phyloP scores from a whole-genome alignment of 2,888 invertebrate genomes.

The Anagyrus pseudococci region DNA sequence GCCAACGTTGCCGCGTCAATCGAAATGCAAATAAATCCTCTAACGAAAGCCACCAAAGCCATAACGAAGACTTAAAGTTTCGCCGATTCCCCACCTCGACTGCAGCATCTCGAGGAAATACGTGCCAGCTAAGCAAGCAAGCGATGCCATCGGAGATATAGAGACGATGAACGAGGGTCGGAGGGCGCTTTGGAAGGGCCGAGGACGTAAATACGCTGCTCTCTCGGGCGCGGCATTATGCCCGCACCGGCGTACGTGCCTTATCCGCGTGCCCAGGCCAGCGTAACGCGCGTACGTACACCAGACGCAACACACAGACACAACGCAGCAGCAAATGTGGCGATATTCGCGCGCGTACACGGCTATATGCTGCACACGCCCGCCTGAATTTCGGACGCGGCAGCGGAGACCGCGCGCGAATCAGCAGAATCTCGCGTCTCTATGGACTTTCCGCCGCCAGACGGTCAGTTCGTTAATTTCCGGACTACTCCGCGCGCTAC shows the following conservation, averaged over 20 bases:
- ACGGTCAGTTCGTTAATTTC: conserved; percentile 1
- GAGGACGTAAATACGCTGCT: conserved; percentile 36
- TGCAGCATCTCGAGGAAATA: no score
- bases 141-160: no score
- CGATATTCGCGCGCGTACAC: no score
- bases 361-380: no score
- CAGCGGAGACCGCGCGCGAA: conserved; percentile 10
- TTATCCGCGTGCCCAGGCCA: conserved; percentile 9
- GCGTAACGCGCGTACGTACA: background rate
- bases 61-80: no score
- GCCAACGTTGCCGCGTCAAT: no score
- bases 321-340: no score
- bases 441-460: background rate
- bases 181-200: conserved; percentile 30
- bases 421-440: conserved; percentile 20
- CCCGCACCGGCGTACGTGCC: conserved; percentile 20
- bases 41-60: no score
- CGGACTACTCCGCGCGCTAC: background rate
- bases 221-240: conserved; percentile 23
- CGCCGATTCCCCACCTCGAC: no score
- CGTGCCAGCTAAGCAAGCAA: no score
- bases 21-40: no score
- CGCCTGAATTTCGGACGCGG: conserved; percentile 14
- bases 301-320: background rate
- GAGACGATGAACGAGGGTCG: no score